Evolutionary conservation across 1,140 invertebrate species (phyloP), one percentile per base, ranked within the genome.

Genomic region (Hirudo medicinalis): DNA sequence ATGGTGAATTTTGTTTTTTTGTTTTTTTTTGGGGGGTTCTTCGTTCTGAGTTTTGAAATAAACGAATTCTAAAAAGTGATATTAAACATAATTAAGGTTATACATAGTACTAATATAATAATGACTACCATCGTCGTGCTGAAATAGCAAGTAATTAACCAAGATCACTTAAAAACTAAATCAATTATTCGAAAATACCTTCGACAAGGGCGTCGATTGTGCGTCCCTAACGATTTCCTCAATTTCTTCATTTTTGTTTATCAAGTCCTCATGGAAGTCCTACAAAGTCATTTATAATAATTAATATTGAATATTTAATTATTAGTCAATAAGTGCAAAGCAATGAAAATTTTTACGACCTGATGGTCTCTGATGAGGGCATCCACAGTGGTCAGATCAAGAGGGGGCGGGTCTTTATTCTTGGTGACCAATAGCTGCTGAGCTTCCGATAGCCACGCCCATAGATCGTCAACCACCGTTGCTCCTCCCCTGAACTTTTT

Each of bases 401-500:
- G 78, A 0, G 94, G 93, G 57, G 97, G 82, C 1, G 90, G 88
- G 84, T 97, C 91, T n/a, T 89, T 86, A 84, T 95, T 91, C 72
- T 93, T 82, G 53, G 88, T 85, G n/a, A 88, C 83, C 63, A 97
- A 81, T 1, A 90, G 91, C 67, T 89, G 90, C 81, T 97, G 94
- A 19, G 93, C 85, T 69, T 90, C 89, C 71, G 88, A 87, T 25
- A 98, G 85, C 92, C 92, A 97, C 20, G 89, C 88, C 54, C 97
- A 85, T 19, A 97, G 84, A 81, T 97, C 94, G 78, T 97, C 94
- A 69, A 97, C 84, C 43, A 92, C 87, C 27, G 85, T 84, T 54
- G 86, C 84, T 72, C 80, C 79, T 29, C 80, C 80, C 70, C 79
- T 77, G 40, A 87, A 82, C 71, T 85, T 85, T 54, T 82, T 80